Evolutionary conservation across 2,888 invertebrate genomes (phyloP), one percentile per base, ranked within the genome.

Genomic region (Heliconius sara): DNA sequence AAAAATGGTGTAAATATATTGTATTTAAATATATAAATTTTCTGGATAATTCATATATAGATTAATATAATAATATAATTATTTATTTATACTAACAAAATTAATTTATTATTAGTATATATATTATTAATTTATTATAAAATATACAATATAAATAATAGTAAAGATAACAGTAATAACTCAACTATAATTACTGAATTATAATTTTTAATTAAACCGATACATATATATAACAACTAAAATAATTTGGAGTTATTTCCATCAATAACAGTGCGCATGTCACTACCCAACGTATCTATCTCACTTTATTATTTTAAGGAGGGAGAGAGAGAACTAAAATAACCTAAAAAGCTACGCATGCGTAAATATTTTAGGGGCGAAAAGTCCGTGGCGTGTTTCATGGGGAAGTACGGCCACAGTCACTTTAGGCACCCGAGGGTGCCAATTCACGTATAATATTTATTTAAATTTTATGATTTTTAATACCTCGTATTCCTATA

Each of bases 201-300:
- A n/a, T n/a, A 60, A n/a, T 34, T 60, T n/a, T 10, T 9, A 75
- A 65, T 75, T 47, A 66, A 63, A 66, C 16, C 52, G 30, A 66
- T 65, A 75, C 19, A 19, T 52, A 52, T 30, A 63, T 63, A 43
- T 1, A 13, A 22, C 30, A 27, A 43, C 65, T 65, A 66, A 63
- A 43, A 43, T 65, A 47, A 75, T 43, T 65, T 47, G 6, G 65
- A 65, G 75, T n/a, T 78, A 79, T 81, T 88, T 90, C 87, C 88
- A 90, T 95, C 95, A 93, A 95, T 95, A 95, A 90, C 90, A 92
- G 88, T 91, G 94, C 95, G 95, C 94, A 95, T 92, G 94, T 92
- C 89, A 84, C 87, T 83, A 52, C 7, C 86, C 84, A 83, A 79
- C 84, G 81, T 79, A 63, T 77, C 86, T 81, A 72, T 88, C 91